phyloP scores from a whole-genome alignment of 2,113 vertebrate species.

The Bothrops jararaca region DNA sequence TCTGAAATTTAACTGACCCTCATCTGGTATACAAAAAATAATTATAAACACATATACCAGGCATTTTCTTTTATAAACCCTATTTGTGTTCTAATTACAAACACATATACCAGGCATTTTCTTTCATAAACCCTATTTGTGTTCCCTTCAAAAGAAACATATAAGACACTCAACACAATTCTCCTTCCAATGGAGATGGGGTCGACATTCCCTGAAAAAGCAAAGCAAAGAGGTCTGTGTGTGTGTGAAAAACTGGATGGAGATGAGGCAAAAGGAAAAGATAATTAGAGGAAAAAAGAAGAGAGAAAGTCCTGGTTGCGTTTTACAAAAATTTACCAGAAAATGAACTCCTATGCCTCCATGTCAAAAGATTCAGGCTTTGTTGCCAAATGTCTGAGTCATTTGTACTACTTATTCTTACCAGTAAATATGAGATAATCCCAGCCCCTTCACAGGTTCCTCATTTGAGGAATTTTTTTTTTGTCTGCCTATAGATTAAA shows the following conservation, averaged over 20 bases:
- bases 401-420: background rate
- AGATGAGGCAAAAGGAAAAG: background rate
- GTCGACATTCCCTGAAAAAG: background rate
- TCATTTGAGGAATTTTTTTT: background rate
- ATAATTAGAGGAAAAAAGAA: background rate
- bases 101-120: background rate
- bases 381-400: background rate
- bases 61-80: background rate
- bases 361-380: background rate
- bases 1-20: background rate
- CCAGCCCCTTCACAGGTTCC: background rate
- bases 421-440: background rate
- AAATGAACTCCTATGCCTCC: background rate
- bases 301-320: background rate
- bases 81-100: background rate
- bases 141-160: background rate
- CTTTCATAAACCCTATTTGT: background rate
- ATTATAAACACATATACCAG: background rate
- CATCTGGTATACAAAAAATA: background rate
- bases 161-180: background rate
- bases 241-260: background rate
- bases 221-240: background rate
- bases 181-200: background rate
- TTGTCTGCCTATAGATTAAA: background rate
- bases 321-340: background rate